A percentile compares a stretch with the other conserved stretches of the same genome.
Evolutionary conservation across 2,888 invertebrate genomes (phyloP).

Genomic region (Acheta domesticus): DNA sequence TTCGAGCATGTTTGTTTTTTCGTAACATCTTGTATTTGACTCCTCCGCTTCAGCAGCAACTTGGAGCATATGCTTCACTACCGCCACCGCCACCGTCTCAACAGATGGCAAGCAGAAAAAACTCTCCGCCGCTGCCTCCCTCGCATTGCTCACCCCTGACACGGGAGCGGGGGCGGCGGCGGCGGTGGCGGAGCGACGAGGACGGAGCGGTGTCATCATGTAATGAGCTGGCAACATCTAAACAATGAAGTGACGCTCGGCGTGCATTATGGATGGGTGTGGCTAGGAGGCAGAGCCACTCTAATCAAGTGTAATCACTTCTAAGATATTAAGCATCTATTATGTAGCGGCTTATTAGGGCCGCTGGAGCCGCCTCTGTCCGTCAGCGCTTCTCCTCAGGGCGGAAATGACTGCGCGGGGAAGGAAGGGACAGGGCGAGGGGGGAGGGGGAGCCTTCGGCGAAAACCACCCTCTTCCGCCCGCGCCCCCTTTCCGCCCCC

Average conservation of each 20-base stretch:
- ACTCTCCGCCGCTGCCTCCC: too few relatives aligned
- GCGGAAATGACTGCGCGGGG: slow-evolving; percentile 6
- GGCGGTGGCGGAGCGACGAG: not conserved
- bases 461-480: too few relatives aligned
- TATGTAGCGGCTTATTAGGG: slow-evolving; percentile 20
- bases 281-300: slow-evolving; percentile 20
- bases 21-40: too few relatives aligned
- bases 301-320: slow-evolving; percentile 27
- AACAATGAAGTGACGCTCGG: slow-evolving; percentile 28
- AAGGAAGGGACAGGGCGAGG: not conserved
- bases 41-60: too few relatives aligned
- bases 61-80: too few relatives aligned
- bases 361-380: not conserved
- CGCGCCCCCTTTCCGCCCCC: too few relatives aligned
- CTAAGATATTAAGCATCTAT: slow-evolving; percentile 28
- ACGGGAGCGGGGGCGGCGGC: not conserved
- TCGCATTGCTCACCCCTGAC: too few relatives aligned
- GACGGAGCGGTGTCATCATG: slow-evolving; percentile 28
- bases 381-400: not conserved
- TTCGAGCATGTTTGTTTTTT: too few relatives aligned
- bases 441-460: too few relatives aligned
- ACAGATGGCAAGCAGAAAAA: too few relatives aligned
- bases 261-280: slow-evolving; percentile 31
- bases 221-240: slow-evolving; percentile 30
- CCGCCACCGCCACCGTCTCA: too few relatives aligned